Base-by-base conservation (phyloP, 2,888 invertebrate species). In the Andrena trimmerana region DNA sequence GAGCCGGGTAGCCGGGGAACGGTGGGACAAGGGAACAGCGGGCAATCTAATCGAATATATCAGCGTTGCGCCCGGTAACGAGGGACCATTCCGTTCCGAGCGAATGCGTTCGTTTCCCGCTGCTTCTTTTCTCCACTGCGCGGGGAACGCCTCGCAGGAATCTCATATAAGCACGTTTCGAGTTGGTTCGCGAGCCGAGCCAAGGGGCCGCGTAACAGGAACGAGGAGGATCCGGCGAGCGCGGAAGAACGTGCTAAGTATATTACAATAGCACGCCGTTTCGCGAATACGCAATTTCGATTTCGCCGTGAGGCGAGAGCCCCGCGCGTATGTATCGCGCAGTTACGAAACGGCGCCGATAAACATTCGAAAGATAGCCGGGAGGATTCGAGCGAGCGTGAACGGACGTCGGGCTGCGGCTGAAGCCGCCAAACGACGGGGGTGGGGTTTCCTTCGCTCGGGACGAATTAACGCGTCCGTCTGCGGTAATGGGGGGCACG, bases 31-130 rank as follows among this genome's bases (percentile, higher is more conserved):
- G 13, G 16, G 50, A 70, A 59, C n/a, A 13, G 68, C 50, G 67
- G 33, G 16, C 42, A 69, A 81, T 77, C 81, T 76, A 80, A 84
- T 79, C 74, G 75, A 83, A 84, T 76, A 73, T 70, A 83, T 84
- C 79, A 83, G 62, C 67, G 74, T 42, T 31, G 36, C 63, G 65
- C 57, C 60, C 54, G 59, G 78, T 69, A 84, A 84, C 83, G 78
- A 83, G 70, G 33, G 31, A 63, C 62, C 78, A 74, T 75, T 78
- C 68, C 83, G 62, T 78, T 82, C 78, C 73, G 42, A 62, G 70
- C n/a, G 78, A 70, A 78, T 8, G 66, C 83, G 52, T 68, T 71
- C 77, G 63, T 83, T 75, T 74, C 50, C 36, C 71, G 66, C 69
- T 60, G 42, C 69, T 79, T 74, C 72, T 59, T 29, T 50, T 31